Evolutionary conservation across 2,113 vertebrate species (phyloP).

Genomic region (Pelvicachromis taeniatus): DNA sequence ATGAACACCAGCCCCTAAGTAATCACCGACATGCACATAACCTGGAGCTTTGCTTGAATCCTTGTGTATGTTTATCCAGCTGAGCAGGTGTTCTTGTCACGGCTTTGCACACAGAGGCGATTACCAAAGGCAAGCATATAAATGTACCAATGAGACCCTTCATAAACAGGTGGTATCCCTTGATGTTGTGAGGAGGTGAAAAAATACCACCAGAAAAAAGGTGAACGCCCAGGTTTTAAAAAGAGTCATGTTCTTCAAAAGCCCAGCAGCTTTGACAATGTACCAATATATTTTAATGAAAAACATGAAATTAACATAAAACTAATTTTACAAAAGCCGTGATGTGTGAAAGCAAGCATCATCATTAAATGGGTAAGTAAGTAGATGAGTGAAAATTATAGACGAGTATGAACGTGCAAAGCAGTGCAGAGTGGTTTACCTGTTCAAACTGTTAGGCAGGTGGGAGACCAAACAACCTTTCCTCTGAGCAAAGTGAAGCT

Average conservation of each 20-base stretch:
- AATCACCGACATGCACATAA: constrained; percentile 13
- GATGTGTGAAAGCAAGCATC: not conserved
- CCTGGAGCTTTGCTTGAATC: constrained; percentile 27
- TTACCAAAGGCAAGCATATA: constrained; percentile 13
- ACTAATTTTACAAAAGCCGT: not conserved
- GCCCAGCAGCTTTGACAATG: not conserved
- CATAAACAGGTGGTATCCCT: not conserved
- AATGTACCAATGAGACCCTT: not conserved
- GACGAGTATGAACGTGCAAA: not conserved
- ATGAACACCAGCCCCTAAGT: not conserved
- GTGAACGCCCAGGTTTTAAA: not conserved
- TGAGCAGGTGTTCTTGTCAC: constrained; percentile 22
- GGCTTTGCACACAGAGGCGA: constrained; percentile 3
- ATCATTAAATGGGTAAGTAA: not conserved
- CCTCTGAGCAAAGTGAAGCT: not conserved
- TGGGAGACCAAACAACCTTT: not conserved
- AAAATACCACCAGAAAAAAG: not conserved
- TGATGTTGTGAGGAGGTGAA: not conserved
- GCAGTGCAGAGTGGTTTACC: not conserved
- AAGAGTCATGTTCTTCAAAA: not conserved
- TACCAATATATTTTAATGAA: not conserved
- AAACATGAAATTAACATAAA: not conserved
- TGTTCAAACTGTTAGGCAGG: not conserved
- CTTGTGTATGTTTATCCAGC: constrained; percentile 15
- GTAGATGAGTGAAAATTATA: not conserved